Percentiles rank a stretch among this genome's conserved stretches.
phyloP scores from a whole-genome alignment of 2,113 vertebrate genomes.

The Baryphthengus martii region DNA sequence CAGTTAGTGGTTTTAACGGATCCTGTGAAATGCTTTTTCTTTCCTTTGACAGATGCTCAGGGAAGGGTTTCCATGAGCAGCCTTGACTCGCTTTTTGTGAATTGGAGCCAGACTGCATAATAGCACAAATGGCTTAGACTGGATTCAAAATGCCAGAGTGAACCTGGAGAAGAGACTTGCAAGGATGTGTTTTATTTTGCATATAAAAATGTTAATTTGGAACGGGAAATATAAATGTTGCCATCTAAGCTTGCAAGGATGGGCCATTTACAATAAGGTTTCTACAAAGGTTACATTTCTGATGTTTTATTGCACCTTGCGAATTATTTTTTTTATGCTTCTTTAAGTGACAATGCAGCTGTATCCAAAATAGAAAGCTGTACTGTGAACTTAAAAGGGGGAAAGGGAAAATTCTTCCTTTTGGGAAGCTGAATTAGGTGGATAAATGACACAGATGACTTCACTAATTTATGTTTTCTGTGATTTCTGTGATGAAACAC shows the following conservation, averaged over 20 bases:
- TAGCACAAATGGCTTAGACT: background rate
- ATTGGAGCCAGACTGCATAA: background rate
- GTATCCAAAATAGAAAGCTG: background rate
- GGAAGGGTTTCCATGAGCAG: background rate
- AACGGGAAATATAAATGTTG: background rate
- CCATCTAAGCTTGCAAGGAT: background rate
- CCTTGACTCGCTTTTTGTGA: background rate
- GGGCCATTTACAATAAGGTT: accelerated
- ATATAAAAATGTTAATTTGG: background rate
- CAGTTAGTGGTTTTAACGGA: background rate
- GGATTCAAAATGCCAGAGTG: background rate
- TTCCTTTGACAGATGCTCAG: background rate
- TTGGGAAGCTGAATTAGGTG: slow-evolving; percentile 50
- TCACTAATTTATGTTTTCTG: slow-evolving; percentile 62
- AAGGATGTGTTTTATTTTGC: background rate
- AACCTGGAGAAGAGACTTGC: background rate
- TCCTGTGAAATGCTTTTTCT: background rate
- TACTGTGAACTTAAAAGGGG: background rate
- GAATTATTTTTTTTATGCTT: background rate
- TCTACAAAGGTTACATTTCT: background rate
- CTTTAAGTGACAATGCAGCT: background rate
- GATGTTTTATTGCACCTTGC: accelerated
- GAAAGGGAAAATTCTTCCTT: background rate
- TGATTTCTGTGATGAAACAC: slow-evolving; percentile 64
- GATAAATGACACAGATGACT: slow-evolving; percentile 62